These are phyloP conservation scores for Caenorhabditis angaria DNA, from an alignment of 2,888 invertebrate genomes.

Conservation along the genomic window DNA sequence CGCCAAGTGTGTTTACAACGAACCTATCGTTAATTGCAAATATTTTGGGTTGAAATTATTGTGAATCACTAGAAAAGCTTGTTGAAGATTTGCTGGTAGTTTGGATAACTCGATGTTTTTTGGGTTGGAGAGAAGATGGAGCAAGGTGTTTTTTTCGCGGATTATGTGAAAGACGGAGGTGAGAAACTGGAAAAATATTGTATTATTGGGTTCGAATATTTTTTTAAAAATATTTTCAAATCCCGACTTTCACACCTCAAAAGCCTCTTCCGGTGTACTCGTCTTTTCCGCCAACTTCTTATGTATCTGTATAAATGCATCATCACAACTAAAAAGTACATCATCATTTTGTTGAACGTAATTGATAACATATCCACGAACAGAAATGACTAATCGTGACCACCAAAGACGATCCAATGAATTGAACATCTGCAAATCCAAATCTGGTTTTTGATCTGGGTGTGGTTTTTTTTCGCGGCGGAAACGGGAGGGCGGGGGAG, in stretches of 20 bases:
- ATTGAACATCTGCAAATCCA: conserved; percentile 46
- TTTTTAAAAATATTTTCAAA: too few relatives aligned
- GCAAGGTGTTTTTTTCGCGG: conserved; percentile 31
- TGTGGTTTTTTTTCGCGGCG: too few relatives aligned
- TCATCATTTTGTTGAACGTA: conserved; percentile 58
- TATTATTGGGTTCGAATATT: neutral
- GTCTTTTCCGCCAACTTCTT: conserved; percentile 55
- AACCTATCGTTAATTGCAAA: conserved; percentile 39
- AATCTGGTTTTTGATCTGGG: conserved; percentile 3
- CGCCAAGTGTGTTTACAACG: neutral
- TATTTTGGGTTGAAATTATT: conserved; percentile 25
- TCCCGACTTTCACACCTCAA: conserved; percentile 26
- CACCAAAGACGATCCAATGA: conserved; percentile 63
- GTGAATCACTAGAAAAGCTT: conserved; percentile 27
- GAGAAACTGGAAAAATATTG: conserved; percentile 15
- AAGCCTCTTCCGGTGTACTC: conserved; percentile 30
- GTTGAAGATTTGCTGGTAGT: conserved; percentile 21
- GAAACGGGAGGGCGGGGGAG: too few relatives aligned
- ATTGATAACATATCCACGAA: conserved; percentile 66
- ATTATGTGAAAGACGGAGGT: conserved; percentile 28
- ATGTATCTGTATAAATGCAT: conserved; percentile 64
- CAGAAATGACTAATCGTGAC: conserved; percentile 67
- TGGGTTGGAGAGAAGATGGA: conserved; percentile 30
- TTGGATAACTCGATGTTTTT: conserved; percentile 11
- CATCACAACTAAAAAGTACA: conserved; percentile 62